Conservation (phyloP, 2,888 invertebrate species). For the Sphecodes monilicornis region DNA sequence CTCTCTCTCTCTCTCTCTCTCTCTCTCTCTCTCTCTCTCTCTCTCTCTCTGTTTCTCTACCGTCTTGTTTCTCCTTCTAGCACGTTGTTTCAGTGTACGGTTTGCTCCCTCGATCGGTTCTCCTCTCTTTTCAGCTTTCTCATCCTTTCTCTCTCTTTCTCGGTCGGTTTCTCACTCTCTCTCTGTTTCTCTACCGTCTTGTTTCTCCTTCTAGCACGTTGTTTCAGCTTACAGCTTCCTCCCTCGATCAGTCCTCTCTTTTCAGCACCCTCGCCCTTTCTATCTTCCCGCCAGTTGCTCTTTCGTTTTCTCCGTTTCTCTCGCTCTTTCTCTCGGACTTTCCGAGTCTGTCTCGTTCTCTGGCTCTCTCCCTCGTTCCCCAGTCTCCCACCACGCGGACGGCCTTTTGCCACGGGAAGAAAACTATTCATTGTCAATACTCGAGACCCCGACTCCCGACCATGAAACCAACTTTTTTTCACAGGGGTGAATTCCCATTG, state of each 20-base stretch:
- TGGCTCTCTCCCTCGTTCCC: neutral
- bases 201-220: too few relatives aligned
- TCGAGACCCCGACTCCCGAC: constrained; percentile 67
- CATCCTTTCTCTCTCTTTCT: neutral
- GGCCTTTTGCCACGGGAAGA: constrained; percentile 68
- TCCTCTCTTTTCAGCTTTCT: too few relatives aligned
- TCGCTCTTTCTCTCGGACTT: neutral
- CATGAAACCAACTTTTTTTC: constrained; percentile 69
- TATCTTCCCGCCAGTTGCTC: neutral
- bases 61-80: too few relatives aligned
- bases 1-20: neutral
- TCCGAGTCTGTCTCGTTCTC: neutral
- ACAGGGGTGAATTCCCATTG: constrained; percentile 65
- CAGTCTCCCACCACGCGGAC: constrained; percentile 45
- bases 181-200: neutral
- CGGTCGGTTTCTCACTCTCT: neutral
- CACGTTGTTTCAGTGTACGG: too few relatives aligned
- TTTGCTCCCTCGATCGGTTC: too few relatives aligned
- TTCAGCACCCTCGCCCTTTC: neutral
- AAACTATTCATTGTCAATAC: constrained; percentile 75
- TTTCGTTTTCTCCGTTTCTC: neutral
- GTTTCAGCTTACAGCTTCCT: neutral
- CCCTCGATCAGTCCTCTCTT: neutral
- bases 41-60: neutral
- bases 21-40: neutral